phyloP scores from a whole-genome alignment of 2,888 invertebrate genomes.

The Papilio protenor region DNA sequence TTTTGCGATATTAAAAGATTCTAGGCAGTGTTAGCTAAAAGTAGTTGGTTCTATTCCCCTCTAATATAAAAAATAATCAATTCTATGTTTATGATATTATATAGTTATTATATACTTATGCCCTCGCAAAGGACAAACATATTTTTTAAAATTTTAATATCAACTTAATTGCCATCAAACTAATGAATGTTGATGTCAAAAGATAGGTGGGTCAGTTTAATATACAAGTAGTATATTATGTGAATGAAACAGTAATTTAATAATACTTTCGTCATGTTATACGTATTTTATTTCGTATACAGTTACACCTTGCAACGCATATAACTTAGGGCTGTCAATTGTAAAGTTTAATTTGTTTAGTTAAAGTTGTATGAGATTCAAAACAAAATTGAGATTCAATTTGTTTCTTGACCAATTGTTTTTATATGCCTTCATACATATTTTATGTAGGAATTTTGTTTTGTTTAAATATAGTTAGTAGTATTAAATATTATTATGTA shows the following conservation, averaged over 20 bases:
- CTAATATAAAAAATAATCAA: too few species aligned
- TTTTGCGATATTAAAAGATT: too few species aligned
- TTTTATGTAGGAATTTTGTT: too few species aligned
- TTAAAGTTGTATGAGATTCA: not conserved
- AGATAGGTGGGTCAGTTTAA: constrained; percentile 16
- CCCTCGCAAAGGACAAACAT: not conserved
- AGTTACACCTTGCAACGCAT: constrained; percentile 9
- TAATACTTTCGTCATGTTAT: not conserved
- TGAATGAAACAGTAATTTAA: constrained; percentile 10
- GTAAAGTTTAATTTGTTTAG: not conserved
- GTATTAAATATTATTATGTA: not conserved
- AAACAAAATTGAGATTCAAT: not conserved
- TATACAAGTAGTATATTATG: constrained; percentile 8
- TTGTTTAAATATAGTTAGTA: too few species aligned
- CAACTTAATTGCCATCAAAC: not conserved
- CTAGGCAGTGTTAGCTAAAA: too few species aligned
- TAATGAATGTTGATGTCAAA: not conserved
- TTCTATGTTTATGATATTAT: too few species aligned
- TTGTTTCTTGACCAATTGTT: not conserved
- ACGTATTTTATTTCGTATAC: not conserved
- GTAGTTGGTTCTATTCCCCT: too few species aligned
- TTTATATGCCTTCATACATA: not conserved
- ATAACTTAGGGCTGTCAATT: constrained; percentile 10
- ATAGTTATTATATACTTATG: not conserved
- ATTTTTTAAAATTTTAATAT: not conserved